These are phyloP conservation scores for Proisotoma minuta DNA, from an alignment of 2,888 invertebrate genomes.

Conservation along the genomic window DNA sequence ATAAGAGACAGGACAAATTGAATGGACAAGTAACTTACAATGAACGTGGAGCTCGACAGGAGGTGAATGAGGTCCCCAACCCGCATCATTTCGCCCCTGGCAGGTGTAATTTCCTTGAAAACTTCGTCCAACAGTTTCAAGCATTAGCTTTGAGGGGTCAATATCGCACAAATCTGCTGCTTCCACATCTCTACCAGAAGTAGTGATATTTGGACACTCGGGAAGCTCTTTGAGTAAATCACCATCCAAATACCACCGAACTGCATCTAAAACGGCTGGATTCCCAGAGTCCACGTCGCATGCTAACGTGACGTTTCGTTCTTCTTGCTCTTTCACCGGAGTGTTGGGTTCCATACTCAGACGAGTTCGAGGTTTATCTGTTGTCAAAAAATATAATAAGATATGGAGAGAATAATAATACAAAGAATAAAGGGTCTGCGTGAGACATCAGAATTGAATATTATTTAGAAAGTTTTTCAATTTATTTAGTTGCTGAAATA, in stretches of 20 bases:
- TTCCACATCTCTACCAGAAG: slow-evolving; percentile 32
- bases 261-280: slow-evolving; percentile 65
- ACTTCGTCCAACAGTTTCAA: slow-evolving; percentile 78
- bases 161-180: slow-evolving; percentile 65
- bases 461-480: no score
- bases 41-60: slow-evolving; percentile 74
- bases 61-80: slow-evolving; percentile 76
- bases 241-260: slow-evolving; percentile 81
- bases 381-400: slow-evolving; percentile 46
- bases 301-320: slow-evolving; percentile 72
- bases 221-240: slow-evolving; percentile 77
- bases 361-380: slow-evolving; percentile 73
- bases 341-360: slow-evolving; percentile 70
- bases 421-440: no score
- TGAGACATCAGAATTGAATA: no score
- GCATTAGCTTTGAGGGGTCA: slow-evolving; percentile 73
- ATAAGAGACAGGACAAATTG: slow-evolving; percentile 13
- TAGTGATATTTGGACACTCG: slow-evolving; percentile 58
- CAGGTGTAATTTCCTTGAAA: slow-evolving; percentile 94
- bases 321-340: slow-evolving; percentile 72
- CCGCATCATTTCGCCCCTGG: slow-evolving; percentile 80
- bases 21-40: slow-evolving; percentile 59
- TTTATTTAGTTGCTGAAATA: no score
- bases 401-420: no score
- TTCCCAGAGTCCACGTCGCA: slow-evolving; percentile 77